phyloP scores from a whole-genome alignment of 2,888 invertebrate genomes.

The Cerceris rybyensis region DNA sequence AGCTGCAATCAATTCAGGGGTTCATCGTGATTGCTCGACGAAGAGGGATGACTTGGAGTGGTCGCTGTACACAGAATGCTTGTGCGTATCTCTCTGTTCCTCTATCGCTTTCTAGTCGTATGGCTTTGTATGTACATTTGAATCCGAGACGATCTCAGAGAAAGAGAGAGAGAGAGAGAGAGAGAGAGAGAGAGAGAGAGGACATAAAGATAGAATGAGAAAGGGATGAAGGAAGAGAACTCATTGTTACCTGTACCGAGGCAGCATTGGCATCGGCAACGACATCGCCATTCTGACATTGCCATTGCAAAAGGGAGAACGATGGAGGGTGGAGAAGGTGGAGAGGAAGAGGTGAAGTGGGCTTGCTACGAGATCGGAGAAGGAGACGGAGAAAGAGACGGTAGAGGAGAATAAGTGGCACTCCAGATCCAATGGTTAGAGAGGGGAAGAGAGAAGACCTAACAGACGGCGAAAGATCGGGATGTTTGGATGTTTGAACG shows the following conservation, averaged over 20 bases:
- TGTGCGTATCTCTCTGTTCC: conserved; percentile 22
- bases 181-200: conserved; percentile 4
- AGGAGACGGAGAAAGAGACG: conserved; percentile 63
- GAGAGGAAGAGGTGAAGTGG: conserved; percentile 42
- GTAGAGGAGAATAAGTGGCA: conserved; percentile 77
- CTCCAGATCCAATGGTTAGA: conserved; percentile 68
- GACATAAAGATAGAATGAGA: neutral
- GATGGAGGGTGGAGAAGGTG: conserved; percentile 17
- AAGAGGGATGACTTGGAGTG: conserved; percentile 66
- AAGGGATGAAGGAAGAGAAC: neutral
- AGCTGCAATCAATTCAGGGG: conserved; percentile 73
- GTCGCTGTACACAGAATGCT: conserved; percentile 54
- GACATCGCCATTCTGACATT: conserved; percentile 54
- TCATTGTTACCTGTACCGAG: conserved; percentile 59
- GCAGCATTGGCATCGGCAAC: conserved; percentile 59
- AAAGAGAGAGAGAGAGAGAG: conserved; percentile 2
- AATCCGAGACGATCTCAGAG: conserved; percentile 22
- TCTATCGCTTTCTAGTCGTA: conserved; percentile 4
- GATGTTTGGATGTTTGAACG: conserved; percentile 81
- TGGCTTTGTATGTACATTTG: conserved; percentile 38
- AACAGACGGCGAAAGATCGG: conserved; percentile 80
- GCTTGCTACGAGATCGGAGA: conserved; percentile 52
- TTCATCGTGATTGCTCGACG: conserved; percentile 61
- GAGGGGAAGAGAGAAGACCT: conserved; percentile 49
- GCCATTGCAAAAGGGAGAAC: conserved; percentile 22